Base-by-base conservation (phyloP, 2,113 vertebrate genomes). In the Pygoscelis antarcticus region DNA sequence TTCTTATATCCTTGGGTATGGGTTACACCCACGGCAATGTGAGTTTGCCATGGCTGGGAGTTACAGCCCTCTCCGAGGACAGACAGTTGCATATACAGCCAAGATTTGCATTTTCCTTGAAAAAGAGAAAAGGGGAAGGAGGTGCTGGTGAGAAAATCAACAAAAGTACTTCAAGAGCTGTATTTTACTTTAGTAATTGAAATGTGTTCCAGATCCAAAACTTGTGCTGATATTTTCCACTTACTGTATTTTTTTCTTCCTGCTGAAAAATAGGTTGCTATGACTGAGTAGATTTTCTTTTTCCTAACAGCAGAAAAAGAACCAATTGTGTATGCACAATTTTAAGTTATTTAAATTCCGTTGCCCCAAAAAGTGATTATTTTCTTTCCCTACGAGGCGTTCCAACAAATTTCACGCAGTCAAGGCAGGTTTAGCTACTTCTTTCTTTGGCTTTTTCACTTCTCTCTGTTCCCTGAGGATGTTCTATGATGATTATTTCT, bases 301-400 rank as follows among this genome's bases (percentile, higher is more conserved):
- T 69, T 83, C 93, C 68, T 94, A 97, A 95, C 83, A 93, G 71
- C 46, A 75, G 83, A 91, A 94, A 92, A 97, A 89, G 89, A 96
- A 95, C 57, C 80, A 80, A 97, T 95, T 97, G 34, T 91, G 60
- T 96, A 96, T 88, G 76, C 83, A 95, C 72, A 81, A 54, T 93
- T 93, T 97, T 97, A 96, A 98, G 95, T 97, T 98, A 97, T 97
- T 98, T 96, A 97, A 98, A 98, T 97, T 97, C 94, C 87, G 97
- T 98, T 3, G 19, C 91, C 92, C 44, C 94, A 91, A 97, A 96
- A 96, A 96, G n/a, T 95, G 81, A 95, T 96, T 96, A 98, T 97
- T 97, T 98, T 91, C 87, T 83, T 95, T 96, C 74, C 79, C 57
- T 96, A 72, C 32, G 68, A 97, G 94, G 96, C 36, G 6, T 97